These are phyloP conservation scores for Odiellus spinosus DNA, from an alignment of 2,888 invertebrate genomes.

Conservation along the genomic window DNA sequence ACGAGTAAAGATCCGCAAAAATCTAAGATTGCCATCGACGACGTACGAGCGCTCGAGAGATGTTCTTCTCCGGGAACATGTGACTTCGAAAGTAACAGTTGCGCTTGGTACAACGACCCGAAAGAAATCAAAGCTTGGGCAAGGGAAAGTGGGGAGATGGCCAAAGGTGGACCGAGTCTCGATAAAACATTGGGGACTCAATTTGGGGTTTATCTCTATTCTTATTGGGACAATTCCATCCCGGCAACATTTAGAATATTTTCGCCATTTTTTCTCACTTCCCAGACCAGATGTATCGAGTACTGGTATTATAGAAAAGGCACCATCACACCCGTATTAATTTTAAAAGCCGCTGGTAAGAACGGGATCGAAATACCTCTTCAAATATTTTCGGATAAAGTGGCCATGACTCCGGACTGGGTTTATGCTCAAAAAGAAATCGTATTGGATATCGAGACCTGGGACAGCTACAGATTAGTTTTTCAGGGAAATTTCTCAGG, in stretches of 20 bases:
- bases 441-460: constrained; percentile 1
- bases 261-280: constrained; percentile 10
- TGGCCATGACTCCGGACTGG: constrained; percentile 5
- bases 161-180: constrained; percentile 5
- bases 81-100: constrained; percentile 16
- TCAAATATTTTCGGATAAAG: background rate
- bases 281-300: constrained; percentile 8
- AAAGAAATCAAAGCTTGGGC: constrained; percentile 8
- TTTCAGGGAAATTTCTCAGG: constrained; percentile 9
- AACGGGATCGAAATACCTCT: background rate
- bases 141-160: constrained; percentile 11
- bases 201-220: constrained; percentile 15
- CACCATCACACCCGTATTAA: constrained; percentile 5
- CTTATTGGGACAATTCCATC: background rate
- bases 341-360: constrained; percentile 1
- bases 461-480: background rate
- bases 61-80: constrained; percentile 16
- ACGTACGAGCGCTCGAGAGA: constrained; percentile 8
- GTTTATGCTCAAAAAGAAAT: constrained; percentile 7
- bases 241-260: background rate
- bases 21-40: constrained; percentile 16
- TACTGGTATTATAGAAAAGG: constrained; percentile 14
- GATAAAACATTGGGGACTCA: constrained; percentile 12
- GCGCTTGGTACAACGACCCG: constrained; percentile 14
- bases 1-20: background rate